Percentiles rank a stretch among this genome's conserved stretches.
phyloP scores from a whole-genome alignment of 2,888 invertebrate genomes.

The Pasiphila rectangulata region DNA sequence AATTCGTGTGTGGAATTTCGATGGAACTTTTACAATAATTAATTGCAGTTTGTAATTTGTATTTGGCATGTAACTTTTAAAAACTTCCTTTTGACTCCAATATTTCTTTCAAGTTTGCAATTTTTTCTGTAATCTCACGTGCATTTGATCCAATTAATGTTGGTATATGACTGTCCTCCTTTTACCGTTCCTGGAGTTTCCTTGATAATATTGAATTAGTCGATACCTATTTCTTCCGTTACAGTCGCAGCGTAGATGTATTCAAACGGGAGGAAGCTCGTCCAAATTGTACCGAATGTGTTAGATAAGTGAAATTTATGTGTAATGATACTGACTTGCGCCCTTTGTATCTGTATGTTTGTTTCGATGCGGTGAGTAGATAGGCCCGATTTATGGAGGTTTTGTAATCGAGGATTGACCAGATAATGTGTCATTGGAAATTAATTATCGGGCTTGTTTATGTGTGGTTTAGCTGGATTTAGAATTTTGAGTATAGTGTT shows the following conservation, averaged over 20 bases:
- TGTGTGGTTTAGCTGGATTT: too few species aligned
- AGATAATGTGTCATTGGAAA: slow-evolving; percentile 44
- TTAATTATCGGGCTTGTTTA: slow-evolving; percentile 30
- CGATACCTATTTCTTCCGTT: background rate
- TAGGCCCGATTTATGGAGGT: slow-evolving; percentile 58
- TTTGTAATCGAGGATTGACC: slow-evolving; percentile 57
- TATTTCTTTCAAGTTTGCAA: too few species aligned
- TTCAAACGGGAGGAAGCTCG: slow-evolving; percentile 26
- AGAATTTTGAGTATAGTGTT: too few species aligned
- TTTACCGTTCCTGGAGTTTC: background rate
- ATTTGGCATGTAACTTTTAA: too few species aligned
- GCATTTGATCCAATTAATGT: too few species aligned
- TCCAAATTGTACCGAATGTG: slow-evolving; percentile 61
- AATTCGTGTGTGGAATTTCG: too few species aligned
- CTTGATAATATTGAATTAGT: background rate
- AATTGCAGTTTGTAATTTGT: too few species aligned
- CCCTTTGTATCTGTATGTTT: slow-evolving; percentile 67
- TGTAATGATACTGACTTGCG: slow-evolving; percentile 69
- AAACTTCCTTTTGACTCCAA: too few species aligned
- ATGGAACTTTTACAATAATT: too few species aligned
- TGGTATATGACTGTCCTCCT: background rate
- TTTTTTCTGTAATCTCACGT: too few species aligned
- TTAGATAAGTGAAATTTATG: slow-evolving; percentile 73
- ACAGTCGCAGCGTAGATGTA: too few species aligned
- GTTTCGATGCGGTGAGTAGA: slow-evolving; percentile 60